Percentiles rank a stretch among this genome's conserved stretches.
These are phyloP conservation scores for Tyria jacobaeae DNA, from an alignment of 2,888 invertebrate species.

Conservation along the genomic window DNA sequence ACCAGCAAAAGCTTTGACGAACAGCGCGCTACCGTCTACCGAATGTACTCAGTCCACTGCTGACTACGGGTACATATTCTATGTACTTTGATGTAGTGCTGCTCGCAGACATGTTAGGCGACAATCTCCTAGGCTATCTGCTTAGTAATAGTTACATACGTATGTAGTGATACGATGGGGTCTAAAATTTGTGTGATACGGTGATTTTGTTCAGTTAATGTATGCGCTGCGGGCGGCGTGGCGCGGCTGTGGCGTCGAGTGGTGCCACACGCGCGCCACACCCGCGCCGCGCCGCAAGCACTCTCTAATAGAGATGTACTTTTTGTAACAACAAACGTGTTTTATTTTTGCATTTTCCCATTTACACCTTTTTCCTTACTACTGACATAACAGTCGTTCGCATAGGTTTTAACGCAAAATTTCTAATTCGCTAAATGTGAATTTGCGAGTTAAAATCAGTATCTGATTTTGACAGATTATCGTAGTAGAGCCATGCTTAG, in stretches of 20 bases:
- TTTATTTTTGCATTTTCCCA: constrained; percentile 47
- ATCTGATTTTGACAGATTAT: too few species aligned
- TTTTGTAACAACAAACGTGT: constrained; percentile 69
- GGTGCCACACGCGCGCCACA: background rate
- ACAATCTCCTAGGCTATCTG: background rate
- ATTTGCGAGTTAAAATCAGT: too few species aligned
- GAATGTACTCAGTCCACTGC: too few species aligned
- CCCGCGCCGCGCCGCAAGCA: constrained; percentile 37
- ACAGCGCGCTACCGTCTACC: too few species aligned
- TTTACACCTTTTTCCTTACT: background rate
- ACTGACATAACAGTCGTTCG: background rate
- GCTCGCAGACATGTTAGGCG: background rate
- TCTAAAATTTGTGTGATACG: constrained; percentile 54
- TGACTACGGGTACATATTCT: background rate
- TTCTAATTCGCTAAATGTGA: too few species aligned
- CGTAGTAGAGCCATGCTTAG: too few species aligned
- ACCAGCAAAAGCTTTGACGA: background rate
- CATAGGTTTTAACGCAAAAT: too few species aligned
- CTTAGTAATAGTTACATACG: constrained; percentile 5
- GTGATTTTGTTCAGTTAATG: constrained; percentile 43
- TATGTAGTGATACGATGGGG: constrained; percentile 37
- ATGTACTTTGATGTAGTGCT: background rate
- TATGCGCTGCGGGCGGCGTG: constrained; percentile 12
- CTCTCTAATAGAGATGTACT: constrained; percentile 76
- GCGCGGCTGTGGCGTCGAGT: background rate